These are phyloP conservation scores for Tragelaphus scriptus DNA, from an alignment of 2,113 vertebrate species.

Conservation along the genomic window DNA sequence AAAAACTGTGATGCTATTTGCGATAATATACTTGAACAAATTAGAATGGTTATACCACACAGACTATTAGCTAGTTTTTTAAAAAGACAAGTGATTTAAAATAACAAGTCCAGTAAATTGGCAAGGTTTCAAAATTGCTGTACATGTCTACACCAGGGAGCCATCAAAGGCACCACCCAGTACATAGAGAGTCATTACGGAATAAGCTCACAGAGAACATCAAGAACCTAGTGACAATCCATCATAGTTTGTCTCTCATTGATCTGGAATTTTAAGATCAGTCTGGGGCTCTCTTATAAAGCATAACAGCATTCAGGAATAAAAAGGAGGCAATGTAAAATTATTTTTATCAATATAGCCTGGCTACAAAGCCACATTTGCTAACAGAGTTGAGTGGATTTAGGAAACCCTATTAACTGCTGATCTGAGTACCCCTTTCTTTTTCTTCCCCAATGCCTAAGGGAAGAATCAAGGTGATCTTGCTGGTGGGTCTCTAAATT, in stretches of 20 bases:
- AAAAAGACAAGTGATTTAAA: not conserved
- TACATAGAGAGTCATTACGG: not conserved
- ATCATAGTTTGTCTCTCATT: not conserved
- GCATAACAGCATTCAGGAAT: not conserved
- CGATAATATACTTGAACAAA: slow-evolving; percentile 19
- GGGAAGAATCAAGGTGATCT: not conserved
- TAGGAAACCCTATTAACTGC: not conserved
- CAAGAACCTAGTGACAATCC: not conserved
- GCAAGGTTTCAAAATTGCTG: not conserved
- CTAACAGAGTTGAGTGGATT: slow-evolving; percentile 19
- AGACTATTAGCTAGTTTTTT: not conserved
- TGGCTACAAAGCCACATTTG: not conserved
- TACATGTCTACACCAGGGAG: not conserved
- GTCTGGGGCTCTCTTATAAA: slow-evolving; percentile 5
- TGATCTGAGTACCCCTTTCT: not conserved
- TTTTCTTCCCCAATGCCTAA: not conserved
- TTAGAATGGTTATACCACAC: not conserved
- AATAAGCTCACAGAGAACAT: not conserved
- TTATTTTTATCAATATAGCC: slow-evolving; percentile 8
- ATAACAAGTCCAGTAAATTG: not conserved
- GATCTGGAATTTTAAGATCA: slow-evolving; percentile 24
- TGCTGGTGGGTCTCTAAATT: not conserved
- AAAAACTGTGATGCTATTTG: slow-evolving; percentile 1
- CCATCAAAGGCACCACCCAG: not conserved
- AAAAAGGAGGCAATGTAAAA: slow-evolving; percentile 3